Conservation (phyloP, 2,797 vertebrate genomes). For the Amazona finschi region DNA sequence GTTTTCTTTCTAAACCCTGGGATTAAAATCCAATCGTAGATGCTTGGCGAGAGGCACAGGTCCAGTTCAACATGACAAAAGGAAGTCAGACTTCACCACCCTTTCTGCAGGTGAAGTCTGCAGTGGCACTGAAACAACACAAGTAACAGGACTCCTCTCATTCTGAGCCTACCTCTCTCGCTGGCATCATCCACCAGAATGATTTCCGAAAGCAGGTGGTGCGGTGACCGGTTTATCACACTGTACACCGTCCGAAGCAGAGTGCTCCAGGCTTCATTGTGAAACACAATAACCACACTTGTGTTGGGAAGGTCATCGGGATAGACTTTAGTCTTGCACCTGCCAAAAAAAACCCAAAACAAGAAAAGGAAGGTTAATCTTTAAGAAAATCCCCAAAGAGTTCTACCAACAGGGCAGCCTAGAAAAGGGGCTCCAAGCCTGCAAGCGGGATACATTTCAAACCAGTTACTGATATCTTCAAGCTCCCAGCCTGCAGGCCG, state of each 20-base stretch:
- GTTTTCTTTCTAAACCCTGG: background rate
- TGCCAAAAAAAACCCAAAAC: conserved; percentile 21
- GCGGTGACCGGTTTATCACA: conserved; percentile 89
- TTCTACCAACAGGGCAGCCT: background rate
- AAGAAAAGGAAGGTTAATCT: background rate
- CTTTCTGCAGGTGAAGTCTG: background rate
- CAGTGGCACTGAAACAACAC: background rate
- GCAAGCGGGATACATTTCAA: background rate
- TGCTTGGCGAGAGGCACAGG: background rate
- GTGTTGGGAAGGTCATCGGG: conserved; percentile 90
- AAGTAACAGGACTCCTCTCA: background rate
- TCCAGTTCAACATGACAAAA: background rate
- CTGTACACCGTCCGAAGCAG: conserved; percentile 92
- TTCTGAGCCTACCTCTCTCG: conserved; percentile 79
- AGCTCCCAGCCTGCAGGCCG: background rate
- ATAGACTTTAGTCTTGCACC: conserved; percentile 93
- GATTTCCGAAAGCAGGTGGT: conserved; percentile 86
- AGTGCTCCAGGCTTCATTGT: conserved; percentile 99
- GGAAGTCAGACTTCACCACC: background rate
- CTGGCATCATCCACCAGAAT: conserved; percentile 95
- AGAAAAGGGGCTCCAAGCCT: background rate
- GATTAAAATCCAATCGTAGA: background rate
- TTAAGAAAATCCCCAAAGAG: background rate
- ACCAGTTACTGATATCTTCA: background rate
- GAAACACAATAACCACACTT: conserved; percentile 96